These are phyloP conservation scores for Argopecten irradians DNA, from an alignment of 1,140 invertebrate species.

Conservation along the genomic window DNA sequence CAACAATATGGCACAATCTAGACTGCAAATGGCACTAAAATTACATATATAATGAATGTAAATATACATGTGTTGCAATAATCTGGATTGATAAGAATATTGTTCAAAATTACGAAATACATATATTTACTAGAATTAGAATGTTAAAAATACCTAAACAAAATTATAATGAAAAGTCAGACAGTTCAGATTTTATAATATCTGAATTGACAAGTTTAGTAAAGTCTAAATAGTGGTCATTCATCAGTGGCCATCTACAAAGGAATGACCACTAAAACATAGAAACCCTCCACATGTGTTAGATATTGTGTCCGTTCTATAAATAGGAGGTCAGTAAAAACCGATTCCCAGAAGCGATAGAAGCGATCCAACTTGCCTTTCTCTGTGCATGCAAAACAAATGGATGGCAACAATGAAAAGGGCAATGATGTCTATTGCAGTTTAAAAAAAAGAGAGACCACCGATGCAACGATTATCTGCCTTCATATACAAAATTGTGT, in stretches of 20 bases:
- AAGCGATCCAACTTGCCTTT: constrained; percentile 15
- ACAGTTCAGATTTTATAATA: not conserved
- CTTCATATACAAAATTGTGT: too few species aligned
- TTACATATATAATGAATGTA: too few species aligned
- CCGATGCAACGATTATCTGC: too few species aligned
- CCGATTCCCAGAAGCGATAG: constrained; percentile 13
- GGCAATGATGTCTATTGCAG: too few species aligned
- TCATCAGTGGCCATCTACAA: not conserved
- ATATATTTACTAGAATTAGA: not conserved
- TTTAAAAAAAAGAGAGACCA: too few species aligned
- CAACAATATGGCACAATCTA: too few species aligned
- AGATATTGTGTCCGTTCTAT: not conserved
- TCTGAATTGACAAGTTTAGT: not conserved
- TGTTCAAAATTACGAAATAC: too few species aligned
- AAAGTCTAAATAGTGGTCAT: not conserved
- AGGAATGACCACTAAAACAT: not conserved
- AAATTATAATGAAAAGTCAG: not conserved
- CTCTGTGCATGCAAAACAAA: not conserved
- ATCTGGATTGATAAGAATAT: too few species aligned
- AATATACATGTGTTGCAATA: too few species aligned
- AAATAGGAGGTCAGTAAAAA: not conserved
- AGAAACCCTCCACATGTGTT: not conserved
- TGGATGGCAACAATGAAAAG: not conserved
- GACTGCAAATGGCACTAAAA: too few species aligned
- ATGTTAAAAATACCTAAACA: not conserved